Conservation (phyloP, 2,113 vertebrate genomes). For the Boulengerochromis microlepis region DNA sequence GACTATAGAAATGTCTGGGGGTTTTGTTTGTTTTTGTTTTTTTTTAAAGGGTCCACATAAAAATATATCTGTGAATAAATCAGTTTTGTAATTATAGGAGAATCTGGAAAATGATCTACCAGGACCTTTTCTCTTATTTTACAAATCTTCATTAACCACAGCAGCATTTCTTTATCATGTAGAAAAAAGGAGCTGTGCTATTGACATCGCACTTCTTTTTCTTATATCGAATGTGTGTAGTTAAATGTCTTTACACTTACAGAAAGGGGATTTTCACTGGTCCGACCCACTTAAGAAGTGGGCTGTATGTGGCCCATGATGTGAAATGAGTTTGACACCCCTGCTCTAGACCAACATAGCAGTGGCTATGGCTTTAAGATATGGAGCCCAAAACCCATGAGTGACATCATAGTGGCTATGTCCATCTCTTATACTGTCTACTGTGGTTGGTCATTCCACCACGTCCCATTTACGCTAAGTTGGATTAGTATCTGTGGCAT, state of each 20-base stretch:
- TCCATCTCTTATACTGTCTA: not conserved
- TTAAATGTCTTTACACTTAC: not conserved
- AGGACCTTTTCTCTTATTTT: not conserved
- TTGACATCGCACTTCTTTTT: not conserved
- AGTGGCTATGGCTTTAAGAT: not conserved
- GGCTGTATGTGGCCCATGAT: not conserved
- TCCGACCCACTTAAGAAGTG: not conserved
- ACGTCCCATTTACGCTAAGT: not conserved
- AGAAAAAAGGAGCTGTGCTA: not conserved
- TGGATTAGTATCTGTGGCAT: not conserved
- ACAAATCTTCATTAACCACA: not conserved
- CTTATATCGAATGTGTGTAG: not conserved
- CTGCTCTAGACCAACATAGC: not conserved
- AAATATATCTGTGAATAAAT: not conserved
- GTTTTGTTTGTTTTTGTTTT: fast-evolving
- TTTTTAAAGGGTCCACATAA: not conserved
- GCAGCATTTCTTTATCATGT: not conserved
- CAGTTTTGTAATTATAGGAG: not conserved
- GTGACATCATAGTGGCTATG: not conserved
- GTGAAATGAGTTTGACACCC: not conserved
- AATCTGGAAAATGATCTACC: not conserved
- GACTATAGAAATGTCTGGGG: not conserved
- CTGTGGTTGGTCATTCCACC: not conserved
- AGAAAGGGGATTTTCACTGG: not conserved
- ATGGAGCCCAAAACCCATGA: not conserved